A percentile compares a stretch with the other conserved stretches of the same genome.
Conservation (phyloP, 1,140 invertebrate genomes). For the Drosophila yakuba region DNA sequence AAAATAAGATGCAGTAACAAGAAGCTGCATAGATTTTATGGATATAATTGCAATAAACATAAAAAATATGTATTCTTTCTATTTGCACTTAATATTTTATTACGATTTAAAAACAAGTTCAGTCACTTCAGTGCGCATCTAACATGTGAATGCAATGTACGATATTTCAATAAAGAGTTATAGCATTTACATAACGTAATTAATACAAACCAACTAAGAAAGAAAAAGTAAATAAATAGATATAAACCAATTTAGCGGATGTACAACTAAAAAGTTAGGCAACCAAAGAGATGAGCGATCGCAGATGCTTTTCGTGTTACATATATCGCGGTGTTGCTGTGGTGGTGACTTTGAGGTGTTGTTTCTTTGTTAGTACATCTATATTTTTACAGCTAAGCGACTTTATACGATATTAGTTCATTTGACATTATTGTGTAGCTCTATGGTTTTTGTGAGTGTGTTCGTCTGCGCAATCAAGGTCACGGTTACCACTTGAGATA, state of each 20-base stretch:
- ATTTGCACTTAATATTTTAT: too few species aligned
- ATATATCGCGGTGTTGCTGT: slow-evolving; percentile 17
- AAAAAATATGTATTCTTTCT: too few species aligned
- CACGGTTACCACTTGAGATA: slow-evolving; percentile 4
- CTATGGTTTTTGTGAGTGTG: background rate
- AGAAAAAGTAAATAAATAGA: slow-evolving; percentile 10
- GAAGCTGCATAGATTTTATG: background rate
- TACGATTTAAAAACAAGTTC: too few species aligned
- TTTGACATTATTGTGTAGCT: slow-evolving; percentile 9
- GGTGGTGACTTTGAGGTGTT: slow-evolving; percentile 32
- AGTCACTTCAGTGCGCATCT: background rate
- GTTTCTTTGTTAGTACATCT: slow-evolving; percentile 35
- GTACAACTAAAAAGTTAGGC: slow-evolving; percentile 24
- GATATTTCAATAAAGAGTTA: slow-evolving; percentile 5
- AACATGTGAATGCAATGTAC: slow-evolving; percentile 13
- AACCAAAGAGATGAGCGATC: slow-evolving; percentile 44
- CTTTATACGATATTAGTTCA: slow-evolving; percentile 20
- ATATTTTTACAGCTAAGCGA: slow-evolving; percentile 48
- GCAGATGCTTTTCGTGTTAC: slow-evolving; percentile 44
- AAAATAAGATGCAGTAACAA: too few species aligned
- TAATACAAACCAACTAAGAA: slow-evolving; percentile 2
- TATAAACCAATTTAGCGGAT: slow-evolving; percentile 42
- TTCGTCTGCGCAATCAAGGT: background rate
- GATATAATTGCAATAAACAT: background rate
- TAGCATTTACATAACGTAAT: slow-evolving; percentile 21